phyloP scores from a whole-genome alignment of 1,140 invertebrate species.

The Sipha flava region DNA sequence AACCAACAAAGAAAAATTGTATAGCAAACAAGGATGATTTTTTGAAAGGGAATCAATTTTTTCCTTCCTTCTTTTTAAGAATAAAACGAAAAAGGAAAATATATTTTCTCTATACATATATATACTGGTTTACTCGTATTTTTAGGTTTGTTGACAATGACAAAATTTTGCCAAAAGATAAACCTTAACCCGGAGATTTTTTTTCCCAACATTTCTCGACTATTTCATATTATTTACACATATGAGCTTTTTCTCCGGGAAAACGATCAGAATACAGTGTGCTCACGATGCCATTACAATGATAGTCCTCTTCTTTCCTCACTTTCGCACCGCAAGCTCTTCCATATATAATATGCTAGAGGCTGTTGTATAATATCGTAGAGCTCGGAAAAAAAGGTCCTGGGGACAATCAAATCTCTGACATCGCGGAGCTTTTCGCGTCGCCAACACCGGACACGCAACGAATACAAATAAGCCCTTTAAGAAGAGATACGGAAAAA shows the following conservation, averaged over 20 bases:
- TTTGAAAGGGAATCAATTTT: not conserved
- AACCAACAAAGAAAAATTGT: not conserved
- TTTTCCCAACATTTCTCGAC: not conserved
- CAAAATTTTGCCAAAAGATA: not conserved
- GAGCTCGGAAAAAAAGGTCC: slow-evolving; percentile 1
- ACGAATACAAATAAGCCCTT: slow-evolving; percentile 31
- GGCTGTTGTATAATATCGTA: not conserved
- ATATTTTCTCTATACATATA: no score
- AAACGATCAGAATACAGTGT: slow-evolving; percentile 25
- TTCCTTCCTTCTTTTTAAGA: no score
- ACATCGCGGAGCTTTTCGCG: slow-evolving; percentile 17
- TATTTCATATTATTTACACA: not conserved
- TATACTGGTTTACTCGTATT: not conserved
- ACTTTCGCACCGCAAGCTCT: not conserved
- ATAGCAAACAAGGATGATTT: not conserved
- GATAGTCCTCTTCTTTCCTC: not conserved
- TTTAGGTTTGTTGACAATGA: slow-evolving; percentile 16
- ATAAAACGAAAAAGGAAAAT: not conserved
- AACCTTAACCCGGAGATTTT: slow-evolving; percentile 4
- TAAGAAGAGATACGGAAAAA: not conserved
- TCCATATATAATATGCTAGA: not conserved
- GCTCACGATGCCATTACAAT: slow-evolving; percentile 2
- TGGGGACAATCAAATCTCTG: slow-evolving; percentile 28
- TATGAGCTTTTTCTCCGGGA: slow-evolving; percentile 14
- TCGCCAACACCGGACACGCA: slow-evolving; percentile 7